Conservation (phyloP, 2,797 vertebrate genomes). For the Tauraco hartlaubi region DNA sequence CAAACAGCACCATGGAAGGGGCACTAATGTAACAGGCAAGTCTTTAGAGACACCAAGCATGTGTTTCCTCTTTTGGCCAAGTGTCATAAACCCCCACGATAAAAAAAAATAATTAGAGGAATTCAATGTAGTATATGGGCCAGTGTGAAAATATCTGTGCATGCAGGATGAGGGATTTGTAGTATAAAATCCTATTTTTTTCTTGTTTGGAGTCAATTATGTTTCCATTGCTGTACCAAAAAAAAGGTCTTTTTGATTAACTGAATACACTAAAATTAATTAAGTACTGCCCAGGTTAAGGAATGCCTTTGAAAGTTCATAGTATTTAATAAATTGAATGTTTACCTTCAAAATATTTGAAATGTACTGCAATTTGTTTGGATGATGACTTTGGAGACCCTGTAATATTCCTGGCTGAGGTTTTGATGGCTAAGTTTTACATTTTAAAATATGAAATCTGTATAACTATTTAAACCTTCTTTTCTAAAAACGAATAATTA, state of each 20-base stretch:
- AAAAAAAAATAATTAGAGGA: neutral
- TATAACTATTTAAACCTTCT: neutral
- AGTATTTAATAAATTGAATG: neutral
- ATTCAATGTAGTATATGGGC: neutral
- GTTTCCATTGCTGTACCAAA: neutral
- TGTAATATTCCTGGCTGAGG: neutral
- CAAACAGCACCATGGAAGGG: neutral
- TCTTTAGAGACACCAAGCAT: neutral
- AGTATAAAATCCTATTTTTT: neutral
- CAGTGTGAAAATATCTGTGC: neutral
- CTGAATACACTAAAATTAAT: neutral
- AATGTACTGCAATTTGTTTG: neutral
- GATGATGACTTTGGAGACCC: neutral
- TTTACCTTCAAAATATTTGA: slow-evolving; percentile 1
- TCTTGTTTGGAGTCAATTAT: neutral
- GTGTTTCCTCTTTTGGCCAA: neutral
- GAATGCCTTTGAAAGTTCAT: neutral
- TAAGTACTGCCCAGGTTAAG: neutral
- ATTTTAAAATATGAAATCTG: neutral
- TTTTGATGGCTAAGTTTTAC: neutral
- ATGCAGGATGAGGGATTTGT: neutral
- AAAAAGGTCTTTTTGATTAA: neutral
- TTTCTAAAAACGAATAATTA: neutral
- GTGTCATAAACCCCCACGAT: accelerated
- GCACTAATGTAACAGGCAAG: accelerated